Evolutionary conservation across 2,888 invertebrate genomes (phyloP).

Genomic region (Drosophila peninsularis): DNA sequence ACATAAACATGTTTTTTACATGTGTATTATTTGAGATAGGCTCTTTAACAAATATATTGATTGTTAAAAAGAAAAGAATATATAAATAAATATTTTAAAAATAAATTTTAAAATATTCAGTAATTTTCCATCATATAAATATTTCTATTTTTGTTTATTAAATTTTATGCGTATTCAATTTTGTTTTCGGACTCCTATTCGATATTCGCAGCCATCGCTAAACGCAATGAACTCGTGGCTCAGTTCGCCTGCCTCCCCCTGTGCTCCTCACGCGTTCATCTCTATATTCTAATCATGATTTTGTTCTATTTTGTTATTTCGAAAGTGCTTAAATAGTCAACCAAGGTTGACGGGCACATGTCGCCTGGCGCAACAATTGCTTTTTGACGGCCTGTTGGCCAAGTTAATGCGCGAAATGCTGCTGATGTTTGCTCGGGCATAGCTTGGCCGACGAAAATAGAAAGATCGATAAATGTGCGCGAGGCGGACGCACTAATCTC

Average conservation of each 20-base stretch:
- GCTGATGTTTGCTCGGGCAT: conserved; percentile 9
- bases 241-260: background rate
- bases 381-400: conserved; percentile 23
- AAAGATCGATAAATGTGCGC: conserved; percentile 50
- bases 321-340: conserved; percentile 43
- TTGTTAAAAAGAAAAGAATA: no score
- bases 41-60: no score
- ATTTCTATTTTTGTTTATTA: background rate
- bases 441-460: conserved; percentile 37
- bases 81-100: no score
- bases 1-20: no score
- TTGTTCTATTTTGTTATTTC: conserved; percentile 6
- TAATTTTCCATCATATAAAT: no score
- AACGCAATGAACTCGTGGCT: background rate
- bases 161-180: background rate
- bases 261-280: conserved; percentile 24
- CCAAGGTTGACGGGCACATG: conserved; percentile 50
- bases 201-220: background rate
- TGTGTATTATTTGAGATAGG: no score
- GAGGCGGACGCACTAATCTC: conserved; percentile 21
- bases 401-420: conserved; percentile 43
- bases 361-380: conserved; percentile 48
- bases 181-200: background rate
- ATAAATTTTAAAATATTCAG: no score
- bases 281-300: conserved; percentile 33